These are phyloP conservation scores for Sparidentex hasta DNA, from an alignment of 2,797 vertebrate species.

Conservation along the genomic window DNA sequence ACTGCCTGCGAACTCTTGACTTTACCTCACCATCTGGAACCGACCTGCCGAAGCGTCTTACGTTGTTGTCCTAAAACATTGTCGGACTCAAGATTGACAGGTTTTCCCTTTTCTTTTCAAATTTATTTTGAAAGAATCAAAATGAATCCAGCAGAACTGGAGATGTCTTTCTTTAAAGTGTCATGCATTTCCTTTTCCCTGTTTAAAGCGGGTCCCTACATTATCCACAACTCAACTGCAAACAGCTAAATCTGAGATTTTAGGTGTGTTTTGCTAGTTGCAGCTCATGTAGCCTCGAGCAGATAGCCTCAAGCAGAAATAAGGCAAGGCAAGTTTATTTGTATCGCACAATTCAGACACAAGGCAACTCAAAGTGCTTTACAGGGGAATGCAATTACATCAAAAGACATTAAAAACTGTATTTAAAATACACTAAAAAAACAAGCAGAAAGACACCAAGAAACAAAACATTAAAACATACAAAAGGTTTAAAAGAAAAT, in stretches of 20 bases:
- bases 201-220: background rate
- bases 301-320: background rate
- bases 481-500: too few species aligned
- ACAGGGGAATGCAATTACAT: too few species aligned
- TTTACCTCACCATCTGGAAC: conserved; percentile 37
- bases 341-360: too few species aligned
- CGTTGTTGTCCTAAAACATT: background rate
- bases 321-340: too few species aligned
- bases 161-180: background rate
- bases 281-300: background rate
- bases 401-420: too few species aligned
- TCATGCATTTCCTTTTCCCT: background rate
- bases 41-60: background rate
- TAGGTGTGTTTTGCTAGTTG: background rate
- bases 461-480: too few species aligned
- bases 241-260: background rate
- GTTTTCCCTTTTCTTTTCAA: background rate
- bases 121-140: background rate
- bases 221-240: background rate
- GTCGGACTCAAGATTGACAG: background rate
- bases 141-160: background rate
- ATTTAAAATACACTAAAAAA: too few species aligned
- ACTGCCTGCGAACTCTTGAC: conserved; percentile 36
- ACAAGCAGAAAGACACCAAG: too few species aligned
- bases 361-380: too few species aligned